Evolutionary conservation across 2,888 invertebrate genomes (phyloP), one percentile per base, ranked within the genome.

Genomic region (Ectobius pallidus): DNA sequence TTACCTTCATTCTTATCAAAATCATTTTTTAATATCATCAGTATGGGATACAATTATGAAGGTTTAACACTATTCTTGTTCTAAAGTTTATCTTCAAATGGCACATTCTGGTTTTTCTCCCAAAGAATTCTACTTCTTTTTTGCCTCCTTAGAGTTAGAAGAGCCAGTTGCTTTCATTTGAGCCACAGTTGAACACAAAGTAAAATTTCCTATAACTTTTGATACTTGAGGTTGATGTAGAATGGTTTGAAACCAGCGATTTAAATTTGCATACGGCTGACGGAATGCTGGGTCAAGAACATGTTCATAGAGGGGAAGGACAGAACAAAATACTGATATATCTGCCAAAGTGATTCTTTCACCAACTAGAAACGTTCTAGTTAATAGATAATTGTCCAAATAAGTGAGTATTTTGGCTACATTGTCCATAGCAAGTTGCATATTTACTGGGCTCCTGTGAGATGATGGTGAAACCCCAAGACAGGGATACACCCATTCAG

Each of bases 341-440:
- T 86, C 86, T 9, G 84, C 86, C 71, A 85, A 78, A 25, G 82
- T 81, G 9, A 84, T 76, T 71, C 81, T 79, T 76, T 85, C 84
- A 2, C 80, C 82, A 2, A 84, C 82, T 11, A 86, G 77, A 77
- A 80, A 85, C 1, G 83, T 85, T 75, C 79, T 81, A 1, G 77
- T 77, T 0, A 80, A 72, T 3, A 86, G 77, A 70, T 78, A 74
- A 18, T 78, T 75, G 70, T 85, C 79, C 49, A 85, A 70, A 34
- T 71, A 77, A 22, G 78, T 76, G 44, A 85, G 76, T 9, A 77
- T 75, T 55, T 76, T 75, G 4, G 78, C 32, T 42, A 81, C 71
- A 70, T 81, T 81, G 55, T 80, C 78, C 72, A 80, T 81, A 3
- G 81, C 79, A 22, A 58, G 44, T 4, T 58, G 71, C 3, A 70